Conservation (phyloP, 2,888 invertebrate species). For the Hyposoter dolosus region DNA sequence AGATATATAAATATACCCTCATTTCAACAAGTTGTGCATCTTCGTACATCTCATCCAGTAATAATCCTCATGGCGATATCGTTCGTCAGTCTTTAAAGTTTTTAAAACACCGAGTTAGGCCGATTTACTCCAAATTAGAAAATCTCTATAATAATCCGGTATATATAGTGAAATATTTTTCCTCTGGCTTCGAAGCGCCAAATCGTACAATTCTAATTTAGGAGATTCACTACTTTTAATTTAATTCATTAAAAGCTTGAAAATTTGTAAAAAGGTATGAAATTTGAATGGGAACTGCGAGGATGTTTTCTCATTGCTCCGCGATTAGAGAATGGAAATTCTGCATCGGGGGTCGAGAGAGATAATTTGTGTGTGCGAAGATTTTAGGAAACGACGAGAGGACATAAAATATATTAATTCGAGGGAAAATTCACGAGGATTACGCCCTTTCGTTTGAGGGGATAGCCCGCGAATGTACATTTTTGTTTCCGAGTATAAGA, state of each 20-base stretch:
- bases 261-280: neutral
- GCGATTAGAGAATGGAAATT: conserved; percentile 34
- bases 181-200: neutral
- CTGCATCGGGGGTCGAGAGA: conserved; percentile 34
- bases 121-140: conserved; percentile 14
- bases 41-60: neutral
- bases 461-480: neutral
- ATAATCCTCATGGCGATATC: conserved; percentile 33
- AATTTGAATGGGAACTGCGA: neutral
- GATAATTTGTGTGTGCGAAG: neutral
- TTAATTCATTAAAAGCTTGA: neutral
- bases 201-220: neutral
- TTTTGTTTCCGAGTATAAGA: neutral
- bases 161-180: neutral
- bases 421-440: neutral
- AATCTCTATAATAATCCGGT: neutral
- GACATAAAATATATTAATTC: neutral
- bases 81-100: conserved; percentile 55
- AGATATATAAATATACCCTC: neutral
- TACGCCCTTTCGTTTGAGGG: neutral
- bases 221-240: neutral
- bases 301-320: neutral
- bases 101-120: conserved; percentile 1
- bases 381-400: conserved; percentile 6
- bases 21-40: neutral